These are phyloP conservation scores for Drosophila nasuta DNA, from an alignment of 1,140 invertebrate genomes.

Conservation along the genomic window DNA sequence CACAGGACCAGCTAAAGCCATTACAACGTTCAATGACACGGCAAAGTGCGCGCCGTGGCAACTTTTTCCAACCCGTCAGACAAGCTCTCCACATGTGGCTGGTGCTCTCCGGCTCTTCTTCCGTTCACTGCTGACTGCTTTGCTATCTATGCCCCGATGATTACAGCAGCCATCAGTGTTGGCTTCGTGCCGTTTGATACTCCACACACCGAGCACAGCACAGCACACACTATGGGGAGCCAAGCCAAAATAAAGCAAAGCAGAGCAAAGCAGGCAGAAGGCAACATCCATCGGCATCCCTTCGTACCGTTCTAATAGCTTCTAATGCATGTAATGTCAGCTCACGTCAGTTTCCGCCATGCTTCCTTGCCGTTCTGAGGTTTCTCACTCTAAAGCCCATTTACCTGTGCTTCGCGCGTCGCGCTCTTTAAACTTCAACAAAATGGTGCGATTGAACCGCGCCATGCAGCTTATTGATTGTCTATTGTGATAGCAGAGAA, in stretches of 20 bases:
- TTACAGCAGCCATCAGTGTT: slow-evolving; percentile 74
- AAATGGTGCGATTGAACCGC: slow-evolving; percentile 2
- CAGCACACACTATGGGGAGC: slow-evolving; percentile 21
- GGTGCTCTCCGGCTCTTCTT: slow-evolving; percentile 33
- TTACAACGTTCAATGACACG: slow-evolving; percentile 79
- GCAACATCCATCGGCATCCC: slow-evolving; percentile 53
- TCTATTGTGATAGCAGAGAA: slow-evolving; percentile 32
- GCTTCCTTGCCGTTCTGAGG: slow-evolving; percentile 23
- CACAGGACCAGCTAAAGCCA: slow-evolving; percentile 59
- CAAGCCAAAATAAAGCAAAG: not conserved
- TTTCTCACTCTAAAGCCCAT: slow-evolving; percentile 17
- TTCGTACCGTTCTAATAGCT: slow-evolving; percentile 71
- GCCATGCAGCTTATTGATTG: slow-evolving; percentile 16
- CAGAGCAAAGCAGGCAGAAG: slow-evolving; percentile 9
- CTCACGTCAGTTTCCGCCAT: slow-evolving; percentile 73
- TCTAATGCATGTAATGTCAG: slow-evolving; percentile 80
- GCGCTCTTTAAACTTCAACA: slow-evolving; percentile 16
- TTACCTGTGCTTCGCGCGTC: slow-evolving; percentile 9
- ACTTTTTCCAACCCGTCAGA: slow-evolving; percentile 53
- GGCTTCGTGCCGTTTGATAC: slow-evolving; percentile 58
- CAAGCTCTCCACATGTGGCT: slow-evolving; percentile 36
- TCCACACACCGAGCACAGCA: slow-evolving; percentile 1
- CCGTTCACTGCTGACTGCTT: slow-evolving; percentile 37
- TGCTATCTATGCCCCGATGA: slow-evolving; percentile 73
- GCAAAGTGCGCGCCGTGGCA: slow-evolving; percentile 66